Evolutionary conservation across 1,140 invertebrate genomes (phyloP).

Genomic region (Gonioctena quinquepunctata): DNA sequence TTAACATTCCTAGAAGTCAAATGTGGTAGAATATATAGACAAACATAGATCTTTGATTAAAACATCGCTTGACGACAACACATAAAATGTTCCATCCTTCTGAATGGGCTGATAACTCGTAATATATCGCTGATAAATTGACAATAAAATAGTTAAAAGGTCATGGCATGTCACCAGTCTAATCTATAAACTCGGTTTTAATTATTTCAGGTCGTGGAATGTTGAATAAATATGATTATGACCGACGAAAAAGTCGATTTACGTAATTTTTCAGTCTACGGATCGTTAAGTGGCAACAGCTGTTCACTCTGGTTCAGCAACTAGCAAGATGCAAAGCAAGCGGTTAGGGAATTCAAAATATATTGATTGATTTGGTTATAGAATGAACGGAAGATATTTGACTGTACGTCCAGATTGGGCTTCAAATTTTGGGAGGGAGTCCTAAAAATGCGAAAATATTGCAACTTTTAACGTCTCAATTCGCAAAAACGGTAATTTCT

Average conservation of each 20-base stretch:
- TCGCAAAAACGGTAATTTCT: no score
- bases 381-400: no score
- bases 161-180: conserved; percentile 24
- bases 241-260: neutral
- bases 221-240: conserved; percentile 15
- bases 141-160: conserved; percentile 33
- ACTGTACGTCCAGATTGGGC: no score
- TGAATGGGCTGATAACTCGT: neutral
- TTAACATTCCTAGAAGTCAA: neutral
- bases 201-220: conserved; percentile 25
- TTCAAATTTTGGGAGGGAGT: no score
- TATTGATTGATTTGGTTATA: no score
- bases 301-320: no score
- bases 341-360: no score
- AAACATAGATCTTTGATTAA: neutral
- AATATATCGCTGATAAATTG: conserved; percentile 24
- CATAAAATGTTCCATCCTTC: neutral
- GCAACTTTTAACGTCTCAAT: no score
- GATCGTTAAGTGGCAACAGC: neutral
- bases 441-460: no score
- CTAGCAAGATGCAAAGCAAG: no score
- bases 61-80: neutral
- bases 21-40: neutral
- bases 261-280: neutral
- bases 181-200: conserved; percentile 24